Conservation (phyloP, 1,140 invertebrate species). For the Drosophila subpulchrella region DNA sequence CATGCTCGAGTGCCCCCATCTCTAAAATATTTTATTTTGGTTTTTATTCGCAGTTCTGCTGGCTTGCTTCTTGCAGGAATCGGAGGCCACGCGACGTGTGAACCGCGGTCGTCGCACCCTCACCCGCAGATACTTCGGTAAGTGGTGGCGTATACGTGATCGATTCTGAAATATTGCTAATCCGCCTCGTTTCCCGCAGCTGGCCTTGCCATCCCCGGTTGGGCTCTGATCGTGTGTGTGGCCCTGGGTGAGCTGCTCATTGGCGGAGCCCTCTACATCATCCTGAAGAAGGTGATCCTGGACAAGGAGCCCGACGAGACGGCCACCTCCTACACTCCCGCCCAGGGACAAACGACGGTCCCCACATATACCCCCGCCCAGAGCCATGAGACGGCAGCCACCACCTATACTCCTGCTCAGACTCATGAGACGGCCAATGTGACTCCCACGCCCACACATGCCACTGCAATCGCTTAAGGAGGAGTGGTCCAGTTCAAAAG, state of each 20-base stretch:
- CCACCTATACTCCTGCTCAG: constrained; percentile 24
- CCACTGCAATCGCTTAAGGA: constrained; percentile 52
- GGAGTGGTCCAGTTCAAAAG: constrained; percentile 10
- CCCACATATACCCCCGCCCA: constrained; percentile 73
- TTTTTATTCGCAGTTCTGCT: constrained; percentile 56
- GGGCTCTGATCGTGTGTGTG: constrained; percentile 89
- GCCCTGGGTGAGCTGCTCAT: constrained; percentile 88
- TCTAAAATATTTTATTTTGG: constrained; percentile 16
- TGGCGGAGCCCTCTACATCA: constrained; percentile 88
- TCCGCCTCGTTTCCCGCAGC: constrained; percentile 83
- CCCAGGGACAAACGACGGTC: constrained; percentile 30
- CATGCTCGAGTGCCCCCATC: constrained; percentile 28
- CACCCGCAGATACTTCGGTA: constrained; percentile 90
- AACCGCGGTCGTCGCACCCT: constrained; percentile 90
- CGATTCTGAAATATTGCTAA: constrained; percentile 7
- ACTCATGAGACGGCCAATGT: constrained; percentile 31
- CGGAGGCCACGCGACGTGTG: constrained; percentile 90
- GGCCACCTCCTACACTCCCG: constrained; percentile 74
- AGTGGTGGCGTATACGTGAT: constrained; percentile 80
- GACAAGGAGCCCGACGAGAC: constrained; percentile 77
- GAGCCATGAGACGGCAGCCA: constrained; percentile 2
- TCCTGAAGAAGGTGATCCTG: constrained; percentile 88
- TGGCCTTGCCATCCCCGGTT: constrained; percentile 89
- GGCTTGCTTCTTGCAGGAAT: constrained; percentile 87
- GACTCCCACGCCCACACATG: constrained; percentile 55